A percentile compares a stretch with the other conserved stretches of the same genome.
Evolutionary conservation across 2,888 invertebrate genomes (phyloP).

Genomic region (Ennomos erosarius): DNA sequence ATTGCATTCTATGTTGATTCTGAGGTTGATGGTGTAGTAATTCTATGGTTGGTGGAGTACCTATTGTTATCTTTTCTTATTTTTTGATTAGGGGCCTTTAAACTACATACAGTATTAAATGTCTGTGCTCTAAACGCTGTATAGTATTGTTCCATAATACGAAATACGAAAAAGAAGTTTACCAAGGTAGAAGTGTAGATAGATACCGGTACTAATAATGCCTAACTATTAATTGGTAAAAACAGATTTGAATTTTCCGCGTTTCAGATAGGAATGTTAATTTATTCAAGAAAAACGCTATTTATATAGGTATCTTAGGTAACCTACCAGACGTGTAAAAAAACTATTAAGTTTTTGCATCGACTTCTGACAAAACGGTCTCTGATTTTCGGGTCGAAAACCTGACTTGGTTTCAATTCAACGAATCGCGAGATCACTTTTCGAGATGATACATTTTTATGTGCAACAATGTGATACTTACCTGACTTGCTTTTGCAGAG

Average conservation of each 20-base stretch:
- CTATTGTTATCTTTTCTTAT: no score
- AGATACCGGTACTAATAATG: no score
- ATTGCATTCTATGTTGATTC: no score
- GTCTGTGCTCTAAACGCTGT: no score
- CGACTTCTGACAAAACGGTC: slow-evolving; percentile 49
- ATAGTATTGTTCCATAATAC: no score
- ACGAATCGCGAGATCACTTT: slow-evolving; percentile 51
- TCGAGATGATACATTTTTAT: slow-evolving; percentile 28
- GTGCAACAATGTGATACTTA: slow-evolving; percentile 51
- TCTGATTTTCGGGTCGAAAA: slow-evolving; percentile 58
- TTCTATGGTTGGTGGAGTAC: no score
- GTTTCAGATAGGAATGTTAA: slow-evolving; percentile 2
- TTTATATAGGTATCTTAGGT: slow-evolving; percentile 10
- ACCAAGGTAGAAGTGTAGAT: no score
- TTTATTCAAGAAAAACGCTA: slow-evolving; percentile 16
- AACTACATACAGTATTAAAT: no score
- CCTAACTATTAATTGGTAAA: neutral
- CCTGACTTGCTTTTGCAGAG: slow-evolving; percentile 45
- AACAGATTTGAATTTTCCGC: neutral
- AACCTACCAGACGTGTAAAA: slow-evolving; percentile 52
- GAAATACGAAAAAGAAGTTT: no score
- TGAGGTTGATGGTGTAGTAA: no score
- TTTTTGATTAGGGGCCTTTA: no score
- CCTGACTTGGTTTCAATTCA: slow-evolving; percentile 57
- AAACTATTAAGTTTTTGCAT: slow-evolving; percentile 57